These are phyloP conservation scores for Lepidurus apus DNA, from an alignment of 1,140 invertebrate genomes.

Conservation along the genomic window DNA sequence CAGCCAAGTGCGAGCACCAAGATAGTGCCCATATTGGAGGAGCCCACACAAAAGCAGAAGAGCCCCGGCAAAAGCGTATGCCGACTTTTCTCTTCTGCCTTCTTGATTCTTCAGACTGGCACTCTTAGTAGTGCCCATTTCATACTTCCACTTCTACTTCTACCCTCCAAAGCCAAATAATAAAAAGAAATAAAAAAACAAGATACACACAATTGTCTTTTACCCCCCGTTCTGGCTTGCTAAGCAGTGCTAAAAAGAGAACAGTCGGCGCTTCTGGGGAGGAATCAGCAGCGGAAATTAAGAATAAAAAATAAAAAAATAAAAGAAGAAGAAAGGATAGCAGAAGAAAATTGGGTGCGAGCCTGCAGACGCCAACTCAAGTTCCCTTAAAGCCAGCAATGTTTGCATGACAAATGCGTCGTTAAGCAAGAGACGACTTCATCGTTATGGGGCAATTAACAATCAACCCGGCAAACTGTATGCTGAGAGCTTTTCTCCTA, in stretches of 20 bases:
- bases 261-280: no score
- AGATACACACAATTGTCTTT: neutral
- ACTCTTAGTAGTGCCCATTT: neutral
- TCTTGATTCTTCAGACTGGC: neutral
- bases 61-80: neutral
- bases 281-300: no score
- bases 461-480: neutral
- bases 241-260: neutral
- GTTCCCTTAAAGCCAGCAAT: neutral
- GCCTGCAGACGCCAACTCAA: neutral
- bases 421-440: neutral
- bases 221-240: neutral
- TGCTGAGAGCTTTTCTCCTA: neutral
- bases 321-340: no score
- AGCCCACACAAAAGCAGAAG: neutral
- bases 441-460: slow-evolving; percentile 19
- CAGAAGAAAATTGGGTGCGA: neutral
- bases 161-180: no score
- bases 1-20: neutral
- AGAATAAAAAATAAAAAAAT: no score
- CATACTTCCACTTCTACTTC: neutral
- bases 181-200: neutral
- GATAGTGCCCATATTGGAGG: slow-evolving; percentile 3
- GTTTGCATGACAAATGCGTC: slow-evolving; percentile 14
- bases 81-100: neutral